Base-by-base conservation (phyloP, 2,888 invertebrate genomes). In the Platycheirus rosarum region DNA sequence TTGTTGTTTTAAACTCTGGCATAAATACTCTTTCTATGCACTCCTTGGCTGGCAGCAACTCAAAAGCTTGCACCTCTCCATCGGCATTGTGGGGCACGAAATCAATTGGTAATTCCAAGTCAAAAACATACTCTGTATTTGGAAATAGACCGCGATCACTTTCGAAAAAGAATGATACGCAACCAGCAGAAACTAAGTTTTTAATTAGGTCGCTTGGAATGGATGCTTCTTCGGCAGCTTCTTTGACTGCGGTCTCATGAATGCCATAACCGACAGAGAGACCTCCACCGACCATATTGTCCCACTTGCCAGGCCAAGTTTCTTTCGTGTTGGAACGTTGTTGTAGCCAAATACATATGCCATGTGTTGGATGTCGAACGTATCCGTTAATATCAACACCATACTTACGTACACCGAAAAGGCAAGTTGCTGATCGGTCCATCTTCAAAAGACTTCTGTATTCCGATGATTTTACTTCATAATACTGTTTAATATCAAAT, bases 361-460 rank as follows among this genome's bases (percentile, higher is more conserved):
- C 96, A 90, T 95, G 95, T 60, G 94, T 93, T 35, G 96, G 96
- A 91, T 97, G 95, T 88, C 93, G 93, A 62, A 97, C 95, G 90
- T 96, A 98, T 11, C 98, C 98, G 89, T 97, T 98, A 74, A 98
- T 96, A 89, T 97, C 97, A 65, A 97, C 96, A 18, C 98, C 98
- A 91, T 97, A 98, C 90, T 97, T 97, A 86, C 96, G 94, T 86
- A 97, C 96, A 62, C 98, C 98, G 92, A 98, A 97, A 65, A 98
- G 91, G 92, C 97, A 97, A 78, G 97, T 96, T 73, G 97, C 98
- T 75, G 97, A 96, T 85, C 98, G 93, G 89, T 98, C 98, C 95
- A 98, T 97, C 89, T 95, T 95, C 86, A 93, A 88, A 26, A 93
- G 88, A 84, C 91, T 92, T 85, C 92, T 92, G 86, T 92, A 91